Base-by-base conservation (phyloP, 2,113 vertebrate genomes). In the Acanthochromis polyacanthus region DNA sequence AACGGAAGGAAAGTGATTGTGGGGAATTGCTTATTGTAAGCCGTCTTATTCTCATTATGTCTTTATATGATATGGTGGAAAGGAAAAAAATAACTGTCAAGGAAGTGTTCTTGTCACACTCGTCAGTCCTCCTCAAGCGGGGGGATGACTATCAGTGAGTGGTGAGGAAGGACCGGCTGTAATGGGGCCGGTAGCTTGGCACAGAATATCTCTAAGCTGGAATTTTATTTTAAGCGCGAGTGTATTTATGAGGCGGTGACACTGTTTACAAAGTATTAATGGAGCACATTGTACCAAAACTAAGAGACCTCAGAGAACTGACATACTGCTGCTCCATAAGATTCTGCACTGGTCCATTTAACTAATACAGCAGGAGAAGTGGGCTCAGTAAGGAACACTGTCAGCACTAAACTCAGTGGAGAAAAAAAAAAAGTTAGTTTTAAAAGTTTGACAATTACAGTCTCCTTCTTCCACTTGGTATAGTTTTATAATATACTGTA, bases 181-280 rank as follows among this genome's bases (percentile, higher is more conserved):
- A 74, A 60, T 20, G 9, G 16, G 43, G 38, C 25, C 53, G 60
- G 17, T 63, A 50, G 25, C 25, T 73, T 62, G 69, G 63, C 68
- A 52, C 38, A 61, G 11, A 71, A 84, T 57, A 46, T 63, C 46
- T 0, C 4, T 52, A 53, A 43, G 80, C 32, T 52, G 20, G 9
- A 70, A 57, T 36, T 76, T 71, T 25, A 71, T 53, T 52, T 23
- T 56, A 38, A 51, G 32, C 43, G 25, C 1, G 1, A 78, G 23
- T 46, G 73, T 73, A 63, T 75, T 68, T 32, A 71, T 45, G 58
- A 82, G 65, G 63, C 25, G 45, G 28, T 38, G n/a, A 66, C 52
- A 65, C 17, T 72, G 85, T 78, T 80, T 52, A 80, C 53, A 48
- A 73, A 81, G 56, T 67, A 67, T 36, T 75, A 82, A 84, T 78